Conservation (phyloP, 1,140 invertebrate genomes). For the Drosophila bipectinata region DNA sequence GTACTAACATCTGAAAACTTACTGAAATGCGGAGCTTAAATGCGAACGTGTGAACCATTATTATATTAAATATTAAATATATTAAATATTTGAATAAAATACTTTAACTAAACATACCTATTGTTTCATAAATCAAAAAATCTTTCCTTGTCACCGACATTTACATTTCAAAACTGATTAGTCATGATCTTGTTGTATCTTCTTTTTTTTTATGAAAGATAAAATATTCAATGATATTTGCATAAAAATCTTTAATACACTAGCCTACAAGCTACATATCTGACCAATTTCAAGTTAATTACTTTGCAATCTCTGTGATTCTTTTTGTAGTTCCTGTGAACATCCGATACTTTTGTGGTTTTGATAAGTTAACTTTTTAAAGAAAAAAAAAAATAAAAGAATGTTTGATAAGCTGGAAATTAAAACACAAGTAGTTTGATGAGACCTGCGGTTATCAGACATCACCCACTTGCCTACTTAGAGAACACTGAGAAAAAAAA, state of each 20-base stretch:
- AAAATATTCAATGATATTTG: slow-evolving; percentile 10
- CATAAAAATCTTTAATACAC: slow-evolving; percentile 3
- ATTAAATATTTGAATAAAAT: too few species aligned
- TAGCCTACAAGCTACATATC: neutral
- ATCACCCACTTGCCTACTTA: neutral
- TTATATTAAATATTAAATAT: too few species aligned
- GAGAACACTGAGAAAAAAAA: neutral
- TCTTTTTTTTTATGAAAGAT: neutral
- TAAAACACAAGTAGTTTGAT: neutral
- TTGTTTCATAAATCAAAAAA: neutral
- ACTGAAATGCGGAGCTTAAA: too few species aligned
- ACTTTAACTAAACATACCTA: too few species aligned
- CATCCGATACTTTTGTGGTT: slow-evolving; percentile 4
- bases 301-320: neutral
- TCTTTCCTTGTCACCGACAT: neutral
- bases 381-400: neutral
- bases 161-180: slow-evolving; percentile 19
- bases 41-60: too few species aligned
- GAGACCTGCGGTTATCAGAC: slow-evolving; percentile 8
- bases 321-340: neutral
- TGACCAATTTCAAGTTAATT: too few species aligned
- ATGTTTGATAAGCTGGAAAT: slow-evolving; percentile 15
- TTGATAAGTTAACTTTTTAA: slow-evolving; percentile 23
- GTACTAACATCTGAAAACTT: too few species aligned
- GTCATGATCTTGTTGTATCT: slow-evolving; percentile 7